Evolutionary conservation across 2,888 invertebrate genomes (phyloP), one percentile per base, ranked within the genome.

Genomic region (Nomada lathburiana): DNA sequence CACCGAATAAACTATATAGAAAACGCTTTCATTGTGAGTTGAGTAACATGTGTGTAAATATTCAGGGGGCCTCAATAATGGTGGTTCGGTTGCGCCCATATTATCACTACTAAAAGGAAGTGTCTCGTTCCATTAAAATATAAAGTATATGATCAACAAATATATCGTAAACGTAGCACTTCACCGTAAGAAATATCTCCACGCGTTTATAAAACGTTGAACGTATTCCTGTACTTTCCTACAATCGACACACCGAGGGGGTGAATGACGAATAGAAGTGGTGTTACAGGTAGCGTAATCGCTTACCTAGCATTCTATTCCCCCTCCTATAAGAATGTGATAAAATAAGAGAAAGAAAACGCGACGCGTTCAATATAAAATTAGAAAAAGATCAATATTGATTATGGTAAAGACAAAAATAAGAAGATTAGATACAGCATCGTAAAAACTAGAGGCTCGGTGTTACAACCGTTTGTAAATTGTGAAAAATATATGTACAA

Each of bases 401-500:
- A 16, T 16, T 9, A 16, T 26, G 36, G 26, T n/a, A 44, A 18
- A 57, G 5, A 29, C 0, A 20, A 2, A 69, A 7, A 57, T 26
- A 42, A 42, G 5, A 55, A 36, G 0, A 60, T 2, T 2, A 13
- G 16, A 68, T 5, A 59, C 16, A 44, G 26, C 20, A 36, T 36
- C 36, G 36, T 36, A 36, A 36, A 55, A 20, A 20, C 20, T 10
- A 55, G n/a, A n/a, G 20, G 20, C 13, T 47, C 16, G 47, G 47
- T 47, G 52, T 55, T 55, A 20, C n/a, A 10, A 55, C n/a, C 20
- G 20, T 55, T 42, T 62, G 44, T 62, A 76, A 60, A 55, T 55
- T 29, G 29, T 69, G 74, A 62, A 47, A 44, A 67, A 52, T 44
- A 79, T 82, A 83, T 82, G 62, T 76, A 76, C 69, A 80, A 11